Conservation (phyloP, 2,113 vertebrate genomes). For the Bujurquina vittata region DNA sequence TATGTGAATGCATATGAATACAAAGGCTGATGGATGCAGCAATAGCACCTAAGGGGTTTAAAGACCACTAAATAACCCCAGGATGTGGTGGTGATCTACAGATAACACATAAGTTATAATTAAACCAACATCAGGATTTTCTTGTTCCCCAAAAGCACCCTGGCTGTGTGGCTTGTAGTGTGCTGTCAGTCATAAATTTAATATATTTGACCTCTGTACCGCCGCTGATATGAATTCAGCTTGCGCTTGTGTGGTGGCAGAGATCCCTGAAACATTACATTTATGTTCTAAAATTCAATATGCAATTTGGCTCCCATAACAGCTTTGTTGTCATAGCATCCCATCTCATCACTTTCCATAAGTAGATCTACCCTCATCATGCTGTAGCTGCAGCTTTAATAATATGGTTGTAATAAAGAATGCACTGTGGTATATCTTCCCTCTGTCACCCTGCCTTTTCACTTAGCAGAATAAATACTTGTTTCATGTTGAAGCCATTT, state of each 20-base stretch:
- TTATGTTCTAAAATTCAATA: conserved; percentile 22
- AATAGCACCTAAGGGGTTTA: not conserved
- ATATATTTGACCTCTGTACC: not conserved
- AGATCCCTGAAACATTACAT: conserved; percentile 24
- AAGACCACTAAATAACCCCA: not conserved
- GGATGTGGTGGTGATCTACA: not conserved
- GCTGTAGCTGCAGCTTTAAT: conserved; percentile 30
- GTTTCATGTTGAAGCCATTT: conserved; percentile 66
- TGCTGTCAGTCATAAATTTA: not conserved
- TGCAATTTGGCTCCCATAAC: conserved; percentile 23
- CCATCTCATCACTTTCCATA: conserved; percentile 46
- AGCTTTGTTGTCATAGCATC: conserved; percentile 30
- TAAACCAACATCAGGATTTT: not conserved
- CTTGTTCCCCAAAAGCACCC: not conserved
- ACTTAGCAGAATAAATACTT: conserved; percentile 72
- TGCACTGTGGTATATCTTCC: conserved; percentile 34
- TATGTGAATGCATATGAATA: not conserved
- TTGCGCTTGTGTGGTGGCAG: conserved; percentile 5
- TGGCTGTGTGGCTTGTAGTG: not conserved
- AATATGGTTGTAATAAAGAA: conserved; percentile 56
- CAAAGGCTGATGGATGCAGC: not conserved
- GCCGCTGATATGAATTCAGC: not conserved
- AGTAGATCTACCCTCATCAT: conserved; percentile 26
- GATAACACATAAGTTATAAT: not conserved
- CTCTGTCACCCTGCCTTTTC: conserved; percentile 60